Conservation (phyloP, 2,888 invertebrate species). For the Stegana nigrithorax region DNA sequence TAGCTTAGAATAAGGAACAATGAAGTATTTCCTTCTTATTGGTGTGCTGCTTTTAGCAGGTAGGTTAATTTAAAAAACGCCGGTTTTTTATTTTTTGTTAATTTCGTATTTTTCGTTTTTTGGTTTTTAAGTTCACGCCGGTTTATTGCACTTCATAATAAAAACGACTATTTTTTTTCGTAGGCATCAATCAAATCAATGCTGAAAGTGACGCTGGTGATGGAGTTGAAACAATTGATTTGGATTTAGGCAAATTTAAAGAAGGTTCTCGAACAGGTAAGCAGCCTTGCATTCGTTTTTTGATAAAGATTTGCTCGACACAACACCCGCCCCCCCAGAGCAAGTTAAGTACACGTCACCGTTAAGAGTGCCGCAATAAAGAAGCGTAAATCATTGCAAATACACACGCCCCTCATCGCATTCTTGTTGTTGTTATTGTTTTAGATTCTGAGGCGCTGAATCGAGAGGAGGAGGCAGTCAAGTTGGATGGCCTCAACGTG, state of each 20-base stretch:
- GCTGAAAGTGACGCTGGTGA: conserved; percentile 46
- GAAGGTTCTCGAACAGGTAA: conserved; percentile 91
- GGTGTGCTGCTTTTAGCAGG: conserved; percentile 63
- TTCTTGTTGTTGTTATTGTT: conserved; percentile 13
- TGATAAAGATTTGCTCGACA: too few relatives aligned
- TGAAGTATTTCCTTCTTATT: conserved; percentile 61
- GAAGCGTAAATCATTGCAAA: conserved; percentile 5
- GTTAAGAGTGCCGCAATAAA: conserved; percentile 29
- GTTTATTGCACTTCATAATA: neutral
- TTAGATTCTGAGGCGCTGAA: conserved; percentile 88
- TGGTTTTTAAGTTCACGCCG: neutral
- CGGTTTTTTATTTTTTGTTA: conserved; percentile 48
- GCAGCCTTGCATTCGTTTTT: too few relatives aligned
- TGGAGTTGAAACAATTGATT: conserved; percentile 75
- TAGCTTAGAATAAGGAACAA: too few relatives aligned
- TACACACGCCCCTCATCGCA: too few relatives aligned
- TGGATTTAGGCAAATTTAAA: conserved; percentile 83
- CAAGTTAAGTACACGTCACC: conserved; percentile 60
- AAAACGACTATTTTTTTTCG: neutral
- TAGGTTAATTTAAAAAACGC: conserved; percentile 42
- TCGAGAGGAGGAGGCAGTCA: conserved; percentile 96
- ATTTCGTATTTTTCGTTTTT: conserved; percentile 39
- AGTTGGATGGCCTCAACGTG: conserved; percentile 93
- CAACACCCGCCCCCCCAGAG: too few relatives aligned
- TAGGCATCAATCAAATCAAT: conserved; percentile 58